These are phyloP conservation scores for Oreochromis niloticus DNA, from an alignment of 2,113 vertebrate genomes.

Conservation along the genomic window DNA sequence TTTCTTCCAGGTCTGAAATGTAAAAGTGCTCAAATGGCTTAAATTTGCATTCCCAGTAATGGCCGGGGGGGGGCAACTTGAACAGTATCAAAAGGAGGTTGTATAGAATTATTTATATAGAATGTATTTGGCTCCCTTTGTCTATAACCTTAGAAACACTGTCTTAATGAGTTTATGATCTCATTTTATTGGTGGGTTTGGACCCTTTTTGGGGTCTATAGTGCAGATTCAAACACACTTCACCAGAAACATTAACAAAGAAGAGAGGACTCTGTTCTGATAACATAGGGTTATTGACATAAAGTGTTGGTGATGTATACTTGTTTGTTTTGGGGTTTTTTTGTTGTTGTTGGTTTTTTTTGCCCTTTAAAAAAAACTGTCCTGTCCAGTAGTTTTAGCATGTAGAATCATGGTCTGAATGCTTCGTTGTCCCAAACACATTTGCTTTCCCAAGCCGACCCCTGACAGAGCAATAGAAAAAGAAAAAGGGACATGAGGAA, in stretches of 20 bases:
- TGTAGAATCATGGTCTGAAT: not conserved
- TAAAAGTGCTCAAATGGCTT: not conserved
- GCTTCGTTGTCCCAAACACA: not conserved
- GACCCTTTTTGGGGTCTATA: not conserved
- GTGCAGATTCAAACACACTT: not conserved
- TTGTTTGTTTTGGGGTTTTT: not conserved
- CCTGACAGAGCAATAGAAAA: not conserved
- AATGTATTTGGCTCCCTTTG: not conserved
- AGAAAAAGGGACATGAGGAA: no score
- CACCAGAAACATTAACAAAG: not conserved
- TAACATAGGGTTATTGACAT: not conserved
- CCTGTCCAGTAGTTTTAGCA: not conserved
- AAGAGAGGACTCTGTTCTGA: not conserved
- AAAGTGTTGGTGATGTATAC: not conserved
- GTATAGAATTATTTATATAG: not conserved
- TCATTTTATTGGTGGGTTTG: not conserved
- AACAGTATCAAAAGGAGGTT: not conserved
- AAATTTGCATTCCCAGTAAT: not conserved
- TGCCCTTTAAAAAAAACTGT: not conserved
- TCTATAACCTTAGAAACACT: not conserved
- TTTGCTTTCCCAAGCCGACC: not conserved
- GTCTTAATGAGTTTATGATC: not conserved
- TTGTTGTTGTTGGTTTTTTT: fast-evolving
- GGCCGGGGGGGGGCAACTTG: not conserved
- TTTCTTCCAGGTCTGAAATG: not conserved